Conservation (phyloP, 2,797 vertebrate species). For the Gorsachius magnificus region DNA sequence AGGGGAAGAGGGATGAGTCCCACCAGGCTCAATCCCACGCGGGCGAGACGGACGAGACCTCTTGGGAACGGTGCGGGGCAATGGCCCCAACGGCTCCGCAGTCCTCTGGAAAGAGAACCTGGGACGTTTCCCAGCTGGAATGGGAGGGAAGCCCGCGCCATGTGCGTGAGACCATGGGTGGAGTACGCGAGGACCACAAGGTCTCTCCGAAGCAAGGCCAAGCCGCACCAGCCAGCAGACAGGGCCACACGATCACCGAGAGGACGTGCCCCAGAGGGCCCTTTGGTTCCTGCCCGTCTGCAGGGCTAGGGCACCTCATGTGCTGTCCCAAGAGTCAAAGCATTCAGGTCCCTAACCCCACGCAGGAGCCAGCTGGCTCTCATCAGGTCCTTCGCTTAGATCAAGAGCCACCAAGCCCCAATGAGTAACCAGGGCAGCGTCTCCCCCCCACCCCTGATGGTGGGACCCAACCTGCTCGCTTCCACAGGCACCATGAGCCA, state of each 20-base stretch:
- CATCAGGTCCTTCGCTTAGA: neutral
- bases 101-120: neutral
- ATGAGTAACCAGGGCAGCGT: neutral
- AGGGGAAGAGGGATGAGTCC: neutral
- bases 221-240: neutral
- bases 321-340: neutral
- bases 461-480: neutral
- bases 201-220: neutral
- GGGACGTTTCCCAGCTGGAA: neutral
- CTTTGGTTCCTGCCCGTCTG: rapidly evolving
- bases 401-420: neutral
- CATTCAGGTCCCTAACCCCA: neutral
- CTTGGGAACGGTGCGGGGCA: neutral
- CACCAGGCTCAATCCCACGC: neutral
- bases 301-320: neutral
- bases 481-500: neutral
- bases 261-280: neutral
- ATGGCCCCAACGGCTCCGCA: rapidly evolving
- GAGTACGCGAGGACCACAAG: neutral
- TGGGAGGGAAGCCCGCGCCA: rapidly evolving
- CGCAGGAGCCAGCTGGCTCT: rapidly evolving
- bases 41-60: rapidly evolving
- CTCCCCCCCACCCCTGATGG: neutral
- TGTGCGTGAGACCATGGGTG: rapidly evolving
- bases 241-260: rapidly evolving